Conservation (phyloP, 1,140 invertebrate genomes). For the Heliconius hermathena region DNA sequence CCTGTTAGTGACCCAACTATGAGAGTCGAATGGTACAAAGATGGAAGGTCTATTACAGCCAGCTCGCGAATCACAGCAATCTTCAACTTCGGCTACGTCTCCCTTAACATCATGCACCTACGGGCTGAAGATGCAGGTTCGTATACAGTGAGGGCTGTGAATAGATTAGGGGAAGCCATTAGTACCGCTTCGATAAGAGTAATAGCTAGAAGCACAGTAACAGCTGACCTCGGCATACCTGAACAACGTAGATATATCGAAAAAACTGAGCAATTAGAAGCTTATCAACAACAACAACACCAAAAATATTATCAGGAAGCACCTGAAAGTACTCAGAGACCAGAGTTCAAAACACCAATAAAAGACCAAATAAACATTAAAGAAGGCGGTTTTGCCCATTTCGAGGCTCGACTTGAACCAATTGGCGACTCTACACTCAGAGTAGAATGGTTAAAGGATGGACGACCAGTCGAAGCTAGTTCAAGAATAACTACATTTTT, state of each 20-base stretch:
- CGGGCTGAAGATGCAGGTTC: conserved; percentile 96
- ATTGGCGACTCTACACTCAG: conserved; percentile 94
- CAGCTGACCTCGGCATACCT: conserved; percentile 93
- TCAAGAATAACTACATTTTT: conserved; percentile 97
- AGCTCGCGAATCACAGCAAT: conserved; percentile 97
- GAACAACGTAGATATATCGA: conserved; percentile 97
- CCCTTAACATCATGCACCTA: conserved; percentile 98
- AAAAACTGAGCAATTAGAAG: conserved; percentile 95
- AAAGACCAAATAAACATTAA: conserved; percentile 93
- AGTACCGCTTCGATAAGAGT: conserved; percentile 91
- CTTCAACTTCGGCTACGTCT: conserved; percentile 99
- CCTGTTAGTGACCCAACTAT: conserved; percentile 98
- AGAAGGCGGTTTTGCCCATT: conserved; percentile 97
- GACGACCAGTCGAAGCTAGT: conserved; percentile 93
- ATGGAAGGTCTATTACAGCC: conserved; percentile 95
- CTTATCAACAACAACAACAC: conserved; percentile 90
- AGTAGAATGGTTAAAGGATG: conserved; percentile 98
- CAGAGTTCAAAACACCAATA: conserved; percentile 96
- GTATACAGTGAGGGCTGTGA: conserved; percentile 94
- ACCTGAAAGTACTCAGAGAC: conserved; percentile 89
- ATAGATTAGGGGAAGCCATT: conserved; percentile 92
- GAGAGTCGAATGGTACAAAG: conserved; percentile 99
- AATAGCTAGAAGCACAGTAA: conserved; percentile 89
- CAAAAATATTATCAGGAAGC: conserved; percentile 89
- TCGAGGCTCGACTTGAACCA: conserved; percentile 97